Conservation (phyloP, 92 coral and sea anemone genomes). For the Parazoanthus atlanticus region DNA sequence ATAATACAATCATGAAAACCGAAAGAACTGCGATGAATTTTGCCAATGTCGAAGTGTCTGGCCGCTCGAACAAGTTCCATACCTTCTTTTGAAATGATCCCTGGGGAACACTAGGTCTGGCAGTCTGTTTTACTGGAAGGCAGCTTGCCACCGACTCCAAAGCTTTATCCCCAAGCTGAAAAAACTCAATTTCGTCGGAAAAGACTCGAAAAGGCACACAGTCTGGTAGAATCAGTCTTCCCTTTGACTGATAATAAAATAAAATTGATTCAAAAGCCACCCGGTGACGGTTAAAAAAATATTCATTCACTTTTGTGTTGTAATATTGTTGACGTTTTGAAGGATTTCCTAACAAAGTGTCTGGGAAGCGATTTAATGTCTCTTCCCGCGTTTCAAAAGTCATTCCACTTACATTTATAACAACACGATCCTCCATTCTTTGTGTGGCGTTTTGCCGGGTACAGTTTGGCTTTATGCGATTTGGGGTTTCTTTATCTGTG, state of each 20-base stretch:
- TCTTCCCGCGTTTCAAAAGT: conserved; percentile 82
- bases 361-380: conserved; percentile 84
- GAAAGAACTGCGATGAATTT: conserved; percentile 75
- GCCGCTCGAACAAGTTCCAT: conserved; percentile 92
- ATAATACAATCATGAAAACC: conserved; percentile 71
- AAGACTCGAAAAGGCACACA: conserved; percentile 86
- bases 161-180: conserved; percentile 97
- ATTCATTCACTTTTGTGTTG: conserved; percentile 66
- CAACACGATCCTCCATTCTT: conserved; percentile 80
- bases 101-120: conserved; percentile 40
- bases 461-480: not conserved
- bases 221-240: conserved; percentile 87
- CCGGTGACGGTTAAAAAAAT: conserved; percentile 93
- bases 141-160: conserved; percentile 80
- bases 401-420: conserved; percentile 93
- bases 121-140: conserved; percentile 48
- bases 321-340: conserved; percentile 73
- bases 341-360: conserved; percentile 90
- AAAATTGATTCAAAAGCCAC: conserved; percentile 88
- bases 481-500: conserved; percentile 25
- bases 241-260: conserved; percentile 93
- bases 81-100: conserved; percentile 57
- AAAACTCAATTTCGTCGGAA: conserved; percentile 91
- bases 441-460: not conserved
- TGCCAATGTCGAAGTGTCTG: conserved; percentile 85